Conservation (phyloP, 2,888 invertebrate genomes). For the Anodontia alba region DNA sequence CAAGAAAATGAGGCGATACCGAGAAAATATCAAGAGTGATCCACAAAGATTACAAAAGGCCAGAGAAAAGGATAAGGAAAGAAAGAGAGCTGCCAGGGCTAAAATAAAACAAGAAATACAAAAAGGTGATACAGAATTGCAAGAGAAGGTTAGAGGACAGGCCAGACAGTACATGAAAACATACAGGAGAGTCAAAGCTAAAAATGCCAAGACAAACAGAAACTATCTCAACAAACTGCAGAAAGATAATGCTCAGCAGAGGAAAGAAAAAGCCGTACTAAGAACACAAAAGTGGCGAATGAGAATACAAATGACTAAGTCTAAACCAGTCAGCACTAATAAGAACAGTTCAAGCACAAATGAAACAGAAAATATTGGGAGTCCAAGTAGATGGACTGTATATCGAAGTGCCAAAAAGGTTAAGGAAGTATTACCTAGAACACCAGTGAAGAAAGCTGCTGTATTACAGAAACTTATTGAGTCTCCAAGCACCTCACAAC, state of each 20-base stretch:
- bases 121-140: too few relatives aligned
- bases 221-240: too few relatives aligned
- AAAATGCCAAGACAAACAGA: too few relatives aligned
- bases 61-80: slow-evolving; percentile 5
- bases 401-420: too few relatives aligned
- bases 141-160: too few relatives aligned
- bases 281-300: too few relatives aligned
- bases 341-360: neutral
- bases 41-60: neutral
- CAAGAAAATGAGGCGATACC: slow-evolving; percentile 10
- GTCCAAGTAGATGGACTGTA: neutral
- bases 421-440: neutral
- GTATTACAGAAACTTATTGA: neutral
- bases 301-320: too few relatives aligned
- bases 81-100: neutral
- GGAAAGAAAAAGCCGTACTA: too few relatives aligned
- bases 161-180: too few relatives aligned
- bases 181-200: too few relatives aligned
- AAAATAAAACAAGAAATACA: too few relatives aligned
- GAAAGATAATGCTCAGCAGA: too few relatives aligned
- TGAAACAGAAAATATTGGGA: neutral
- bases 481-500: neutral
- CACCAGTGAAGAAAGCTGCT: neutral
- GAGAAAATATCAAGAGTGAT: neutral
- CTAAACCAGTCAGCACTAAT: neutral